Conservation (phyloP, 2,113 vertebrate species). For the Onychostoma macrolepis region DNA sequence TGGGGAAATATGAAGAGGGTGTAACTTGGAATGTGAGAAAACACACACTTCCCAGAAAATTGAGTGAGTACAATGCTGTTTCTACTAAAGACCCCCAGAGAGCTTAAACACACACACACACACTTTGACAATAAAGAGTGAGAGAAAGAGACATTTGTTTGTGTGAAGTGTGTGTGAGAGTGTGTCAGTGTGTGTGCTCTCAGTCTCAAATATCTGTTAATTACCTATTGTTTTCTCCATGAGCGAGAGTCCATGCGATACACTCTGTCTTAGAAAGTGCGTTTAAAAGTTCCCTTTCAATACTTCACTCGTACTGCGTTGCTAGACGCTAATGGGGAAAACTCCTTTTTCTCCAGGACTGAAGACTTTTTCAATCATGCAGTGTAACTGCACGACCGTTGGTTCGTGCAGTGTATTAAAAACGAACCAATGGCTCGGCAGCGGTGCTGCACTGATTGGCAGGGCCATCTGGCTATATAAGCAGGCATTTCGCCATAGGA, state of each 20-base stretch:
- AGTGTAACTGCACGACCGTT: too few relatives aligned
- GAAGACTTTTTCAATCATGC: too few relatives aligned
- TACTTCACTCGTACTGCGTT: too few relatives aligned
- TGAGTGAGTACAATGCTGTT: neutral
- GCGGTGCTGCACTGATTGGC: too few relatives aligned
- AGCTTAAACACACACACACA: neutral
- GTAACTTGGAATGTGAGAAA: constrained; percentile 22
- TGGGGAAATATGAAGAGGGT: constrained; percentile 6
- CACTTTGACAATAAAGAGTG: neutral
- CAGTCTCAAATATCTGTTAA: neutral
- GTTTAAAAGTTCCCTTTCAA: neutral
- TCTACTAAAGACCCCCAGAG: neutral
- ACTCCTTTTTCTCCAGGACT: too few relatives aligned
- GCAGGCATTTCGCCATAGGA: too few relatives aligned
- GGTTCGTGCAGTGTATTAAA: too few relatives aligned
- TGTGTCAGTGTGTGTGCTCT: neutral
- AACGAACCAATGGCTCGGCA: too few relatives aligned
- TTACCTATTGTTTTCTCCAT: neutral
- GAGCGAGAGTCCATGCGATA: neutral
- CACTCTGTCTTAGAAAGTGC: neutral
- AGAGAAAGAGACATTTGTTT: neutral
- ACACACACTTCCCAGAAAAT: constrained; percentile 11
- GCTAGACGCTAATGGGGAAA: too few relatives aligned
- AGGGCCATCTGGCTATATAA: too few relatives aligned
- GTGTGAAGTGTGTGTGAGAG: neutral